Percentiles rank a stretch among this genome's conserved stretches.
These are phyloP conservation scores for Batillaria attramentaria DNA, from an alignment of 1,140 invertebrate genomes.

Conservation along the genomic window DNA sequence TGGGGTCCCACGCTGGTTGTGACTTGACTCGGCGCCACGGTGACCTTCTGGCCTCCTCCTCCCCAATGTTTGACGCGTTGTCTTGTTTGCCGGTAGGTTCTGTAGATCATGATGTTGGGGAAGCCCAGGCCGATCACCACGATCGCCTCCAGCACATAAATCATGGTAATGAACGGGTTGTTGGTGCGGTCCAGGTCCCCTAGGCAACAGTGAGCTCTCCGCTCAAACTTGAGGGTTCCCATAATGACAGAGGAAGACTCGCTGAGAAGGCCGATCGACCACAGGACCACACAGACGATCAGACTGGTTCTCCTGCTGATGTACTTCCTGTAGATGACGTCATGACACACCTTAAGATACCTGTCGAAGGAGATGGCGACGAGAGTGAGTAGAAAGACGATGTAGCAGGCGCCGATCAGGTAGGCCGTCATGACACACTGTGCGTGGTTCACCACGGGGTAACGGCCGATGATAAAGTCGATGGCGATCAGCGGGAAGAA, in stretches of 20 bases:
- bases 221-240: neutral
- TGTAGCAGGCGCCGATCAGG: slow-evolving; percentile 71
- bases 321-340: slow-evolving; percentile 8
- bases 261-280: neutral
- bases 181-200: neutral
- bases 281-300: neutral
- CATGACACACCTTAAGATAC: slow-evolving; percentile 39
- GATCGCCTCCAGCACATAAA: neutral
- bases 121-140: neutral
- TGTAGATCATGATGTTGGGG: neutral
- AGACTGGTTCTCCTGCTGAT: slow-evolving; percentile 5
- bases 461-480: slow-evolving; percentile 7
- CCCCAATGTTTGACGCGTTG: neutral
- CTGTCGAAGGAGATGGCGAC: slow-evolving; percentile 43
- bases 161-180: neutral
- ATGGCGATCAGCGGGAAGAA: slow-evolving; percentile 80
- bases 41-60: neutral
- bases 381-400: slow-evolving; percentile 36
- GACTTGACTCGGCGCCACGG: neutral
- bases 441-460: slow-evolving; percentile 25
- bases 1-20: neutral
- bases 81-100: neutral
- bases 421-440: slow-evolving; percentile 33
- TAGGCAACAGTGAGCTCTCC: slow-evolving; percentile 1
- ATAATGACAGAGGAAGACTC: neutral